phyloP scores from a whole-genome alignment of 2,113 vertebrate species.

The Podilymbus podiceps region DNA sequence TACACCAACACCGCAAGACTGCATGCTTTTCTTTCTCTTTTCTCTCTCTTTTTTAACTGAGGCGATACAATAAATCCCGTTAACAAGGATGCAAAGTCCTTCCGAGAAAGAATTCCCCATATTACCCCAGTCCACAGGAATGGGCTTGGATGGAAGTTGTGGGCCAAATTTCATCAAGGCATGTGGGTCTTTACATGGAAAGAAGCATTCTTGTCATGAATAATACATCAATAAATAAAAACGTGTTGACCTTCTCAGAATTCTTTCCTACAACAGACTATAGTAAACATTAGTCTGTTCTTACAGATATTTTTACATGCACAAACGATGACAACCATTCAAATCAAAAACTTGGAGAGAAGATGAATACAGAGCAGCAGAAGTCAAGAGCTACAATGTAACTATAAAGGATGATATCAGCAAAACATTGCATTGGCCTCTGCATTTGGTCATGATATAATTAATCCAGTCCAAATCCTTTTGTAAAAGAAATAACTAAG shows the following conservation, averaged over 20 bases:
- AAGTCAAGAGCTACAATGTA: background rate
- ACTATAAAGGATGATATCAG: conserved; percentile 27
- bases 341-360: background rate
- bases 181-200: background rate
- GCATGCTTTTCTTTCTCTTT: rapidly evolving
- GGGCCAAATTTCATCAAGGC: background rate
- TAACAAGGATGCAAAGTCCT: background rate
- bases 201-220: background rate
- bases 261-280: rapidly evolving
- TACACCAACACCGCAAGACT: background rate
- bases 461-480: conserved; percentile 36
- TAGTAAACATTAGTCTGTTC: background rate
- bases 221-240: background rate
- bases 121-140: background rate
- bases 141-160: rapidly evolving
- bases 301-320: background rate
- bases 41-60: background rate
- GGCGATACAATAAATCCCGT: background rate
- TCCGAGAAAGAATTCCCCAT: background rate
- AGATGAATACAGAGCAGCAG: background rate
- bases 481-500: conserved; percentile 25
- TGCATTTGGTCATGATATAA: background rate
- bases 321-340: background rate
- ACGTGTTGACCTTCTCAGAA: background rate
- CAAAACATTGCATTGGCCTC: background rate